Evolutionary conservation across 2,888 invertebrate genomes (phyloP), one percentile per base, ranked within the genome.

Genomic region (Diadromus collaris): DNA sequence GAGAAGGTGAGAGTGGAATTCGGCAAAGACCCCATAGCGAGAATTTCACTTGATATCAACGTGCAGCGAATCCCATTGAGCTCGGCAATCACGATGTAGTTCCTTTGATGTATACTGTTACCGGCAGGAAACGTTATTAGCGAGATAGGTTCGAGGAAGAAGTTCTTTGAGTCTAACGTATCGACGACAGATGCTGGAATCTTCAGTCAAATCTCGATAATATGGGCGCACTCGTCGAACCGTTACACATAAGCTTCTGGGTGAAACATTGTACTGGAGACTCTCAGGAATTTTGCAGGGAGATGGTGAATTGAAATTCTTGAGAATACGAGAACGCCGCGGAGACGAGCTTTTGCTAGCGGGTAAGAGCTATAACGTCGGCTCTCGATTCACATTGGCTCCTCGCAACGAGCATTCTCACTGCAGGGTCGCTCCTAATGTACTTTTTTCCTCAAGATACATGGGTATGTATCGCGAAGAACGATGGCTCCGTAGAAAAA

Each of bases 1-100:
- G 19, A n/a, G 24, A 19, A 58, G 44, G 38, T 4, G 48, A 46
- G 24, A 65, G 54, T 44, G 72, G 27, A 41, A 67, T 21, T 13
- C 7, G 16, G 29, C 21, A 41, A 58, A 78, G 71, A 68, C 73
- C 71, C 51, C 72, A 64, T 72, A 21, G 32, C 63, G 54, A 34
- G 63, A 58, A 74, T 79, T 79, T 58, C 48, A 60, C 70, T 73
- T 65, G 73, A 76, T 70, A 54, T 65, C 68, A 44, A 69, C 69
- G 69, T 67, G 70, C 34, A 24, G 65, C 74, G 60, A 75, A 67
- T 78, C 41, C 34, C 54, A 74, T 74, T 65, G 58, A 38, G 54
- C 44, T 27, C n/a, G 41, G 41, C 7, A 78, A 75, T 71, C 72
- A 60, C 54, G 56, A 76, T 79, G 68, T 51, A 70, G 48, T 51